phyloP scores from a whole-genome alignment of 2,888 invertebrate genomes.

The Apamea crenata region DNA sequence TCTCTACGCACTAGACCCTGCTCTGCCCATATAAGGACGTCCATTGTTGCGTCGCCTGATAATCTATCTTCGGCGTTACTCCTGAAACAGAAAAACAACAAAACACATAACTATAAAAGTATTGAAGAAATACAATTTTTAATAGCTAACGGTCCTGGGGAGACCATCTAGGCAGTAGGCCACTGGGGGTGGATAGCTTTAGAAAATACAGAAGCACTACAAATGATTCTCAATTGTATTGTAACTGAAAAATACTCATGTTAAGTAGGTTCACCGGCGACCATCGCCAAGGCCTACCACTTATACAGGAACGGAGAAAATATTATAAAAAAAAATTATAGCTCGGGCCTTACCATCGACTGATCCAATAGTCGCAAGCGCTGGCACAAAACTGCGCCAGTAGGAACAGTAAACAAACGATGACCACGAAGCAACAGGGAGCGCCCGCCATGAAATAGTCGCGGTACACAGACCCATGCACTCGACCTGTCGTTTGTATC shows the following conservation, averaged over 20 bases:
- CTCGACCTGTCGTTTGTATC: conserved; percentile 81
- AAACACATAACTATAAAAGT: background rate
- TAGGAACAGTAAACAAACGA: conserved; percentile 84
- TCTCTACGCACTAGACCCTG: conserved; percentile 79
- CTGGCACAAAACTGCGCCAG: conserved; percentile 90
- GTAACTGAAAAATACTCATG: too few relatives aligned
- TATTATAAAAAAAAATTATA: background rate
- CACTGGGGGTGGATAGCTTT: too few relatives aligned
- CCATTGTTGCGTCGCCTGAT: conserved; percentile 84
- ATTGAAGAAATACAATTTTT: too few relatives aligned
- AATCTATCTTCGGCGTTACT: conserved; percentile 84
- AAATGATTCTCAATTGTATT: too few relatives aligned
- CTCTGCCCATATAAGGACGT: conserved; percentile 81
- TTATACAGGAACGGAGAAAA: too few relatives aligned
- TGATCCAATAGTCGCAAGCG: conserved; percentile 87
- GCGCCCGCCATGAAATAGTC: conserved; percentile 84
- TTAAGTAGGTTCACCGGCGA: too few relatives aligned
- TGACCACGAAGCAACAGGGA: conserved; percentile 73
- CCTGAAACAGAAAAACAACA: conserved; percentile 71
- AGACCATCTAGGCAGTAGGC: too few relatives aligned
- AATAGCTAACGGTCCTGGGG: too few relatives aligned
- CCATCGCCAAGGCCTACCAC: too few relatives aligned
- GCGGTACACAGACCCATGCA: conserved; percentile 82
- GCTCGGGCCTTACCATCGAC: conserved; percentile 76
- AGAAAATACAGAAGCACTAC: too few relatives aligned